These are phyloP conservation scores for Oryzias sinensis DNA, from an alignment of 2,797 vertebrate species.

Conservation along the genomic window DNA sequence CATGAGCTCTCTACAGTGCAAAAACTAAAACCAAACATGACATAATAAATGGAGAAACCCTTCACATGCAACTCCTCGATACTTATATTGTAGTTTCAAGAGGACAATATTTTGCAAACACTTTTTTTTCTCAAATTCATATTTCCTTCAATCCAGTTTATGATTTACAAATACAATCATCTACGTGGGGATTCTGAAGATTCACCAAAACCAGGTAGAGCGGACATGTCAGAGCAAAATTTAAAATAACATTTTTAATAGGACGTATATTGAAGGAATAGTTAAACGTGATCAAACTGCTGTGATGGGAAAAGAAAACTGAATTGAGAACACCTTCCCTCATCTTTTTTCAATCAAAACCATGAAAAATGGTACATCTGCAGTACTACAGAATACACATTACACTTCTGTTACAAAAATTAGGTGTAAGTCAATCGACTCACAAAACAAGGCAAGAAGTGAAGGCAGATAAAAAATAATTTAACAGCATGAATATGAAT, in stretches of 20 bases:
- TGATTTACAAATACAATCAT: conserved; percentile 62
- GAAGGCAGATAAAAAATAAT: conserved; percentile 59
- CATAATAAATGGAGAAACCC: conserved; percentile 61
- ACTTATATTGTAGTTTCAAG: conserved; percentile 9
- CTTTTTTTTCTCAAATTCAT: conserved; percentile 13
- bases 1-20: conserved; percentile 60
- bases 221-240: conserved; percentile 45
- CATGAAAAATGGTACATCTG: conserved; percentile 15
- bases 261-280: conserved; percentile 33
- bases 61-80: conserved; percentile 19
- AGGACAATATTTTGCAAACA: conserved; percentile 23
- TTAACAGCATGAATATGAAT: conserved; percentile 52
- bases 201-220: conserved; percentile 53
- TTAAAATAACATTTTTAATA: conserved; percentile 35
- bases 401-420: conserved; percentile 35
- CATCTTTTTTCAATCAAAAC: conserved; percentile 27
- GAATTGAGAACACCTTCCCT: conserved; percentile 42
- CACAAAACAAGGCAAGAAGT: conserved; percentile 66
- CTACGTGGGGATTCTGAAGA: conserved; percentile 39
- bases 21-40: conserved; percentile 39
- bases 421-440: conserved; percentile 53
- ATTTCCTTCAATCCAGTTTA: conserved; percentile 34
- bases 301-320: conserved; percentile 9
- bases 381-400: conserved; percentile 31
- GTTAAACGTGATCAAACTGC: conserved; percentile 26